Evolutionary conservation across 2,888 invertebrate genomes (phyloP), one percentile per base, ranked within the genome.

Genomic region (Dendrolimus houi): DNA sequence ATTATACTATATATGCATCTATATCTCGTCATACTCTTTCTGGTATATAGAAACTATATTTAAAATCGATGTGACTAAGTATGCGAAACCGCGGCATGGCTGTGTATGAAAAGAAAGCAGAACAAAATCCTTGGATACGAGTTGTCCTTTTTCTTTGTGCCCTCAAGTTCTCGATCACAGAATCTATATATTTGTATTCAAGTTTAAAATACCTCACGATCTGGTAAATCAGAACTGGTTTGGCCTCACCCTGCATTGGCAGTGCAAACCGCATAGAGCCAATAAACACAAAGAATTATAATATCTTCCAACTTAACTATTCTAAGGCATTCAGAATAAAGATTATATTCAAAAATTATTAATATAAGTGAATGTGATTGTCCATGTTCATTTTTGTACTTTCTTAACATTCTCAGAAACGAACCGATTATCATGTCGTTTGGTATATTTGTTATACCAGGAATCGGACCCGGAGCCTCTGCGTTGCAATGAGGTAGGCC

Each of bases 221-320:
- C 83, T 85, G 82, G 83, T 85, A 86, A 87, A 86, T 84, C 82
- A 82, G 81, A 85, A 88, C 88, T 73, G 85, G 88, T 88, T 88
- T 83, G 64, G 74, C 76, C 77, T 78, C 75, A 74, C 78, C 75
- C 78, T 77, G 70, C 70, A 70, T 73, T 65, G 60, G 62, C 55
- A 57, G 57, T 61, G 62, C 65, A 64, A 61, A 62, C 78, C 74
- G 70, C 74, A 64, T 71, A 72, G 62, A 64, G 64, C 66, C 65
- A 67, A 77, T 78, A 73, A 77, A 77, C 70, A 76, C 75, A 77
- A 78, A 75, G 73, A 74, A 68, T 69, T 55, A 61, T 58, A 64
- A 62, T 61, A 64, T 66, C 59, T 63, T 60, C 57, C 56, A 62
- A 60, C 60, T 53, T 53, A 55, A 57, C 57, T 60, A 60, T 59